Conservation (phyloP, 30 jellyfish, hydroid and myxozoan genomes). For the Nemopilema nomurai region DNA sequence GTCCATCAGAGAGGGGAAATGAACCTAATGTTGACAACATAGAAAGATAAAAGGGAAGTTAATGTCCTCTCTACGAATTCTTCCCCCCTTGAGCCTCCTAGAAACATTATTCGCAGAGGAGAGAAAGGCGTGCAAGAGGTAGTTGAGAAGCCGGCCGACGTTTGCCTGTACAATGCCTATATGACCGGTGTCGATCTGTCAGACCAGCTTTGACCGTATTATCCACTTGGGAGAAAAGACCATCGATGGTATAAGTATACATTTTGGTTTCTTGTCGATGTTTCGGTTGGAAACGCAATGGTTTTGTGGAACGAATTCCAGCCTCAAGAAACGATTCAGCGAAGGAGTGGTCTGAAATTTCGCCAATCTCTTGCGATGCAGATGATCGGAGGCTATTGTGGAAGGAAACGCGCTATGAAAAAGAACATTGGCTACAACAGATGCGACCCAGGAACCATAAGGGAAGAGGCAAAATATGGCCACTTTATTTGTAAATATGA, state of each 20-base stretch:
- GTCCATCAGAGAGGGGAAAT: conserved; percentile 9
- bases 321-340: conserved; percentile 18
- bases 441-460: not conserved
- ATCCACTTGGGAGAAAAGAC: not conserved
- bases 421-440: conserved; percentile 1
- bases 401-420: conserved; percentile 17
- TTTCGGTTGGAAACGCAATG: conserved; percentile 19
- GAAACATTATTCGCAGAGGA: not conserved
- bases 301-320: conserved; percentile 12
- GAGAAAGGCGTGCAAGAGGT: conserved; percentile 23
- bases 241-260: conserved; percentile 19
- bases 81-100: conserved; percentile 21
- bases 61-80: conserved; percentile 7
- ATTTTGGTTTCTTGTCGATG: conserved; percentile 19
- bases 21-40: conserved; percentile 17
- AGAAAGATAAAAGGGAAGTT: conserved; percentile 14
- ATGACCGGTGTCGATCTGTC: not conserved
- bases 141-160: conserved; percentile 18
- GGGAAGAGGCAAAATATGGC: conserved; percentile 31
- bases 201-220: conserved; percentile 1
- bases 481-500: conserved; percentile 31
- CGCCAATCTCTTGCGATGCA: not conserved
- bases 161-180: not conserved
- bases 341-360: not conserved
- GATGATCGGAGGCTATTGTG: conserved; percentile 18